phyloP scores from a whole-genome alignment of 2,888 invertebrate species.

The Tipula confusa region DNA sequence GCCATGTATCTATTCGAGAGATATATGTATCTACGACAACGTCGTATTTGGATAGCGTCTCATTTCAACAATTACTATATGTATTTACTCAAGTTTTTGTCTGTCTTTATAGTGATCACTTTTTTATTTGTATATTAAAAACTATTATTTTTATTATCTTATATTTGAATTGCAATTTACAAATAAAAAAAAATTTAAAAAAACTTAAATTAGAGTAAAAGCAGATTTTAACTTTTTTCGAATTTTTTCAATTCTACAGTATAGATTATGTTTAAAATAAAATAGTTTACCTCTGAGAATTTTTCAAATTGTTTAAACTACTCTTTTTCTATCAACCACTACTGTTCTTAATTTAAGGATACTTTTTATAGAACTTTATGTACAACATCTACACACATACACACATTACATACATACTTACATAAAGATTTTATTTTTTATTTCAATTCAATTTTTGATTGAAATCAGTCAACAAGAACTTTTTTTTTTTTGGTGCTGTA shows the following conservation, averaged over 20 bases:
- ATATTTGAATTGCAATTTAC: not conserved
- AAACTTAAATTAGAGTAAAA: not conserved
- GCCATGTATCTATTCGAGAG: no score
- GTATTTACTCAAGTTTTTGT: not conserved
- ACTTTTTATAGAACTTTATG: no score
- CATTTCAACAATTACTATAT: not conserved
- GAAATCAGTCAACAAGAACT: constrained; percentile 20
- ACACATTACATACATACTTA: not conserved
- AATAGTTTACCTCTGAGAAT: not conserved
- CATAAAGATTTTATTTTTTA: not conserved
- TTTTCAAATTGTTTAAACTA: not conserved
- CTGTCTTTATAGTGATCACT: not conserved
- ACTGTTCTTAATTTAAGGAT: no score
- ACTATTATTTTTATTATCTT: not conserved
- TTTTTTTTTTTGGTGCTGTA: not conserved
- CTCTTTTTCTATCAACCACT: not conserved
- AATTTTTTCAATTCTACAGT: no score
- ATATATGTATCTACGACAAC: not conserved
- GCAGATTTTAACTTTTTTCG: not conserved
- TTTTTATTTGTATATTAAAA: not conserved
- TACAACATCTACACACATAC: not conserved
- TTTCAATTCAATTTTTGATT: not conserved
- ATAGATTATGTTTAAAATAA: no score
- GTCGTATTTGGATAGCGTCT: not conserved
- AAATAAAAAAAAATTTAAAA: not conserved